Evolutionary conservation across 2,888 invertebrate species (phyloP).

Genomic region (Lasioglossum zephyrum): DNA sequence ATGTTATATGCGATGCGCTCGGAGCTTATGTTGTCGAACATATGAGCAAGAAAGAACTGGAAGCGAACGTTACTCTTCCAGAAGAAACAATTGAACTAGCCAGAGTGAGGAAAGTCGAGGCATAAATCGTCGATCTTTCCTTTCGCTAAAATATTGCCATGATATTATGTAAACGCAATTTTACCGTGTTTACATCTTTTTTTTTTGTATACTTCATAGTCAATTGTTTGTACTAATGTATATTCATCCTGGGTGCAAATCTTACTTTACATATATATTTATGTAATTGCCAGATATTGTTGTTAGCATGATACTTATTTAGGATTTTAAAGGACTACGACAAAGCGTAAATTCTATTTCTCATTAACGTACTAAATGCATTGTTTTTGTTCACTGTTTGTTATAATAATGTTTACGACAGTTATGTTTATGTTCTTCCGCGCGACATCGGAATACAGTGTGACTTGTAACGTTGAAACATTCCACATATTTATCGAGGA

Average conservation of each 20-base stretch:
- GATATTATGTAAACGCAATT: conserved; percentile 41
- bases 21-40: conserved; percentile 96
- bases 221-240: conserved; percentile 49
- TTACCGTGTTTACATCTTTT: conserved; percentile 29
- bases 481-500: conserved; percentile 33
- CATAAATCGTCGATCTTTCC: conserved; percentile 54
- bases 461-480: conserved; percentile 35
- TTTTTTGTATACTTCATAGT: conserved; percentile 45
- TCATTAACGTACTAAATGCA: conserved; percentile 36
- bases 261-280: conserved; percentile 26
- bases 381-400: conserved; percentile 32
- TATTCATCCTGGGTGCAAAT: conserved; percentile 37
- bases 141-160: conserved; percentile 35
- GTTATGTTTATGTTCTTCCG: conserved; percentile 11
- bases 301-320: conserved; percentile 40
- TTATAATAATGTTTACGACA: conserved; percentile 25
- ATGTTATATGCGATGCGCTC: conserved; percentile 97
- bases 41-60: conserved; percentile 91
- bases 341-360: conserved; percentile 23
- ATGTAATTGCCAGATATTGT: conserved; percentile 27
- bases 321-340: conserved; percentile 36
- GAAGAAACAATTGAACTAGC: conserved; percentile 77
- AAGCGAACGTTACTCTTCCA: conserved; percentile 68
- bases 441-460: conserved; percentile 21
- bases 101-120: conserved; percentile 73